A percentile compares a stretch with the other conserved stretches of the same genome.
phyloP scores from a whole-genome alignment of 2,888 invertebrate species.

The Chydorus sphaericus region DNA sequence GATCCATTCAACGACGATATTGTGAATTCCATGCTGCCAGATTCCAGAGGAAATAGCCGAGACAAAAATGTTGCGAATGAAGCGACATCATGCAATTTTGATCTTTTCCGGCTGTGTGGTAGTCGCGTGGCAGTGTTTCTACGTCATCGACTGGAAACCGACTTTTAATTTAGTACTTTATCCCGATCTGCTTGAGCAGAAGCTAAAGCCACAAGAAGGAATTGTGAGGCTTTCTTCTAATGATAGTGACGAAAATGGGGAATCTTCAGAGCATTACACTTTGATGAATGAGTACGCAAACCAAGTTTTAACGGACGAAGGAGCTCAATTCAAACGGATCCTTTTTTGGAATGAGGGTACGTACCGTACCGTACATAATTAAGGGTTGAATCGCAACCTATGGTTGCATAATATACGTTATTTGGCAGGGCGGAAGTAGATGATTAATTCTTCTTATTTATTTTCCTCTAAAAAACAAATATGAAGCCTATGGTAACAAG shows the following conservation, averaged over 20 bases:
- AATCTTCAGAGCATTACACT: background rate
- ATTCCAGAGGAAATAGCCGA: too few species aligned
- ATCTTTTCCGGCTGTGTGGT: background rate
- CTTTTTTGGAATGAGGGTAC: constrained; percentile 11
- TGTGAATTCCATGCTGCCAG: too few species aligned
- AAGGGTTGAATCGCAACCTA: background rate
- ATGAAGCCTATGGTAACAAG: constrained; percentile 10
- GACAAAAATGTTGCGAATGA: background rate
- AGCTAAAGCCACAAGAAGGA: background rate
- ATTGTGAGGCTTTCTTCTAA: too few species aligned
- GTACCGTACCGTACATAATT: background rate
- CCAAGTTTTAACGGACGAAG: background rate
- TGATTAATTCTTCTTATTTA: background rate
- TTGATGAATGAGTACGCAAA: background rate
- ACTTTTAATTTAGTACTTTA: background rate
- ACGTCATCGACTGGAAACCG: background rate
- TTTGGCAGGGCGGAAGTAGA: background rate
- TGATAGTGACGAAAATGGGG: background rate
- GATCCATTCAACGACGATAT: too few species aligned
- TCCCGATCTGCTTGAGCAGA: background rate
- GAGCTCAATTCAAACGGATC: constrained; percentile 1
- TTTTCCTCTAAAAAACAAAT: background rate
- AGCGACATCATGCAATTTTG: background rate
- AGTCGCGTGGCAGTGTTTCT: background rate
- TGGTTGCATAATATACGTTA: background rate